Percentiles rank a stretch among this genome's conserved stretches.
These are phyloP conservation scores for Catharus ustulatus DNA, from an alignment of 2,797 vertebrate species.

Conservation along the genomic window DNA sequence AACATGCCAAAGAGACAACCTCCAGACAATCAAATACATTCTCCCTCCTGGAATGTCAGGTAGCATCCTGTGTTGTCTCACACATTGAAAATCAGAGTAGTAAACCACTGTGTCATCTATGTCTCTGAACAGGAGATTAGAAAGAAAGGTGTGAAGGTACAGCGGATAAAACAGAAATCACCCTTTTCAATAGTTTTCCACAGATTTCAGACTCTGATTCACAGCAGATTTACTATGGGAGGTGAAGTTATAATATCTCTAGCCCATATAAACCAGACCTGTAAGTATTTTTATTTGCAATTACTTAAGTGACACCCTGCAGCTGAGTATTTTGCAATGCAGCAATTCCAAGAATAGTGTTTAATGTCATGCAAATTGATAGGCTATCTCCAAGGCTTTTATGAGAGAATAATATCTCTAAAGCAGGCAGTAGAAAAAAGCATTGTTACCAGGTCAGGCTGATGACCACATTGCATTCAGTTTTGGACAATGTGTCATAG, in stretches of 20 bases:
- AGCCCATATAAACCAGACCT: background rate
- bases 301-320: background rate
- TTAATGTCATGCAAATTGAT: conserved; percentile 23
- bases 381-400: conserved; percentile 5
- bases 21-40: background rate
- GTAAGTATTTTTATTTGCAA: background rate
- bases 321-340: background rate
- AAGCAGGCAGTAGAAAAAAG: conserved; percentile 10
- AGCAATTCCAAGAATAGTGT: conserved; percentile 5
- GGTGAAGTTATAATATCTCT: background rate
- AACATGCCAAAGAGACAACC: background rate
- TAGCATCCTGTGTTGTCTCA: background rate
- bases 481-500: background rate
- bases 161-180: background rate
- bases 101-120: background rate
- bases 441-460: background rate
- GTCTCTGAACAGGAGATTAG: background rate
- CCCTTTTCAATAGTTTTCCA: background rate
- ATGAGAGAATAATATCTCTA: background rate
- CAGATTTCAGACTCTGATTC: background rate
- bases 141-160: background rate
- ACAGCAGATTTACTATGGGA: background rate
- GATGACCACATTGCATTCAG: background rate
- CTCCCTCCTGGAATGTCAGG: background rate
- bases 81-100: background rate